phyloP scores from a whole-genome alignment of 2,113 vertebrate genomes.

The Bombycilla garrulus region DNA sequence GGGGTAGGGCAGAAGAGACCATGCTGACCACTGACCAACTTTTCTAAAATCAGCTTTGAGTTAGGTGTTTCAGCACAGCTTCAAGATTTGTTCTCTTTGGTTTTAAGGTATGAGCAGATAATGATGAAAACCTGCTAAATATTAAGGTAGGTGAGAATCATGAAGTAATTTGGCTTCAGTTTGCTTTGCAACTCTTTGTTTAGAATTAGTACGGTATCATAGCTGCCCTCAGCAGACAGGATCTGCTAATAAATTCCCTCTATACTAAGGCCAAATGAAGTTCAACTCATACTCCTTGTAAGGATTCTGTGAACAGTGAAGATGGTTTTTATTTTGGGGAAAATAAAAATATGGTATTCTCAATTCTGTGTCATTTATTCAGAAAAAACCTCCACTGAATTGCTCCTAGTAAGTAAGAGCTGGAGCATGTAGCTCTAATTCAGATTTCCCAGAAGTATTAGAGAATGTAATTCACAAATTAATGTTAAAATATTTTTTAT shows the following conservation, averaged over 20 bases:
- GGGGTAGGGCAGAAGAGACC: neutral
- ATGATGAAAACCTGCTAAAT: neutral
- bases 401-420: neutral
- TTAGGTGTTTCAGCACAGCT: neutral
- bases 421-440: neutral
- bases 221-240: neutral
- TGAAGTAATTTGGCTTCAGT: neutral
- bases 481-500: neutral
- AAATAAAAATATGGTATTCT: neutral
- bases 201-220: neutral
- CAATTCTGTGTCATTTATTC: neutral
- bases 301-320: neutral
- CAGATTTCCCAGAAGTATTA: neutral
- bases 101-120: neutral
- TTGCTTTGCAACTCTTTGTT: neutral
- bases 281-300: neutral
- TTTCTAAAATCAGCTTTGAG: neutral
- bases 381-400: neutral
- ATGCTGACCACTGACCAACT: neutral
- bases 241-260: neutral
- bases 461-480: neutral
- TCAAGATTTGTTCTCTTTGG: neutral
- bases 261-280: neutral
- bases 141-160: neutral
- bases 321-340: neutral